Evolutionary conservation across 2,888 invertebrate genomes (phyloP).

Genomic region (Parnassius smintheus): DNA sequence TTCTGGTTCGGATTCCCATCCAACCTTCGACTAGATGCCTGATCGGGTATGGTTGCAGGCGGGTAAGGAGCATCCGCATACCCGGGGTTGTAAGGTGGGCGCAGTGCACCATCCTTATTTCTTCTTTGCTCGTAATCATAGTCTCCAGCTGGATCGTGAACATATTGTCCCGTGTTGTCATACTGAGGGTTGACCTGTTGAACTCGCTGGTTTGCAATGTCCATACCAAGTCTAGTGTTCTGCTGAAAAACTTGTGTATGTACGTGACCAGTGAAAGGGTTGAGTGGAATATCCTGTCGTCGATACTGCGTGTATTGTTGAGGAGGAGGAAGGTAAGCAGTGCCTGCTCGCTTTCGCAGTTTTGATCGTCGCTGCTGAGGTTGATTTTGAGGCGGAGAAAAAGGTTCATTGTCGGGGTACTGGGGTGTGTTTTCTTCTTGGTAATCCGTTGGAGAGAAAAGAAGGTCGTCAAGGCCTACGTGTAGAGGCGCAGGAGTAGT

Average conservation of each 20-base stretch:
- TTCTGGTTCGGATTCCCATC: conserved; percentile 61
- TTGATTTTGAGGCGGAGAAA: conserved; percentile 52
- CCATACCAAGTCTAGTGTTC: conserved; percentile 63
- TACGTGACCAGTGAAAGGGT: conserved; percentile 60
- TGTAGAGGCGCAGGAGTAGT: conserved; percentile 59
- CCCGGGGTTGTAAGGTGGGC: conserved; percentile 58
- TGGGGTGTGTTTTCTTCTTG: conserved; percentile 50
- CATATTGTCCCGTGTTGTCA: conserved; percentile 69
- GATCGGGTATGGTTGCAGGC: conserved; percentile 54
- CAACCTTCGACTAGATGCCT: conserved; percentile 69
- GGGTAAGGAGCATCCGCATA: conserved; percentile 64
- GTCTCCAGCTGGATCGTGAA: conserved; percentile 72
- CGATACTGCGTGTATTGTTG: conserved; percentile 71
- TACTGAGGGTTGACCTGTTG: conserved; percentile 46
- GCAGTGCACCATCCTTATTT: conserved; percentile 45
- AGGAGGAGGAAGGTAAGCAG: conserved; percentile 68
- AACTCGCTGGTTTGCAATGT: conserved; percentile 65
- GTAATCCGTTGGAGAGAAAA: conserved; percentile 62
- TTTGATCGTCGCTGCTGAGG: conserved; percentile 55
- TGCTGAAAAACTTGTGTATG: conserved; percentile 70
- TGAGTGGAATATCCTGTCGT: conserved; percentile 57
- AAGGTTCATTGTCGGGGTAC: conserved; percentile 55
- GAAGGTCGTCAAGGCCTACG: conserved; percentile 64
- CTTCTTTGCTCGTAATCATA: conserved; percentile 72
- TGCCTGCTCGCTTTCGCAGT: conserved; percentile 70